Conservation (phyloP, 2,888 invertebrate genomes). For the Aplocera efformata region DNA sequence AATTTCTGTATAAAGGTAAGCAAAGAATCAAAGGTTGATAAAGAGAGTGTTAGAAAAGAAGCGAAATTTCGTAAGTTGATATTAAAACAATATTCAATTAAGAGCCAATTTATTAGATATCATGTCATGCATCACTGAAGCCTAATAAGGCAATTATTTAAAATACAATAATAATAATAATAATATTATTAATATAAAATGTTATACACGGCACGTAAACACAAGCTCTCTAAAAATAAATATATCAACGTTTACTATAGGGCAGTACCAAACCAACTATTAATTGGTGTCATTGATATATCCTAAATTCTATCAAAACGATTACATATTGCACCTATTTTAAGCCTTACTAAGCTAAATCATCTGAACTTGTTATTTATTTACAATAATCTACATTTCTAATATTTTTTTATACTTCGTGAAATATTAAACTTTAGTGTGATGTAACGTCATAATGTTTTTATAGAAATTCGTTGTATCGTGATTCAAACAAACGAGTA, state of each 20-base stretch:
- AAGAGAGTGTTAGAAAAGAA: no score
- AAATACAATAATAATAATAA: slow-evolving; percentile 8
- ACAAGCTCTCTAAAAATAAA: slow-evolving; percentile 45
- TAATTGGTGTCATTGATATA: slow-evolving; percentile 23
- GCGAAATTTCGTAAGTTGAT: no score
- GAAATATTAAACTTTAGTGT: slow-evolving; percentile 24
- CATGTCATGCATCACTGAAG: slow-evolving; percentile 6
- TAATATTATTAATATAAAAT: slow-evolving; percentile 12
- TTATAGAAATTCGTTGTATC: slow-evolving; percentile 17
- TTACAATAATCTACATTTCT: slow-evolving; percentile 36
- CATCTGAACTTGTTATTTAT: slow-evolving; percentile 35
- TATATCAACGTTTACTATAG: slow-evolving; percentile 38
- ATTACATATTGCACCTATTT: slow-evolving; percentile 24
- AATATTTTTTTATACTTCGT: slow-evolving; percentile 24
- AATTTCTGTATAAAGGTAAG: no score
- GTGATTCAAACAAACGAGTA: no score
- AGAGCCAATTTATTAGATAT: background rate
- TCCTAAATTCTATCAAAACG: slow-evolving; percentile 18
- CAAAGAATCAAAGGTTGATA: no score
- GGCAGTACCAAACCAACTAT: slow-evolving; percentile 42
- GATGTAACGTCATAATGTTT: background rate
- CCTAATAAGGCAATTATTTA: slow-evolving; percentile 14
- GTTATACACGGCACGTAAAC: slow-evolving; percentile 26
- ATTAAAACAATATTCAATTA: background rate
- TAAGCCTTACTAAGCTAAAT: slow-evolving; percentile 40